phyloP scores from a whole-genome alignment of 2,797 vertebrate genomes.

The Diceros bicornis region DNA sequence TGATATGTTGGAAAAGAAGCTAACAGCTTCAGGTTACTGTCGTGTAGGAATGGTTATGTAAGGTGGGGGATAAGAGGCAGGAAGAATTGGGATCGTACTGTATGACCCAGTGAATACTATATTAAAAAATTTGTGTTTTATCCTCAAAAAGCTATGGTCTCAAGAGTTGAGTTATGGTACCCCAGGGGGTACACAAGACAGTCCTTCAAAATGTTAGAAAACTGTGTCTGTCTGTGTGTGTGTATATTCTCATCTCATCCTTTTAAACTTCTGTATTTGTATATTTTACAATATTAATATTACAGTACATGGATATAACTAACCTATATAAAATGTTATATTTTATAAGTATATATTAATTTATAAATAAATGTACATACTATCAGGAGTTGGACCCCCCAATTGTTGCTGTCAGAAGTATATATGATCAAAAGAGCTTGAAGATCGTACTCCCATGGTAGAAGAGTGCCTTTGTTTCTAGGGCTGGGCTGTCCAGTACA shows the following conservation, averaged over 20 bases:
- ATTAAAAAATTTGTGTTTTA: slow-evolving; percentile 42
- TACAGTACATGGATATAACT: not conserved
- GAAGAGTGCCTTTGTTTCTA: not conserved
- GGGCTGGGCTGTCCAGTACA: not conserved
- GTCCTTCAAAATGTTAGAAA: slow-evolving; percentile 18
- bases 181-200: not conserved
- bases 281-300: not conserved
- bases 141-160: not conserved
- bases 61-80: not conserved
- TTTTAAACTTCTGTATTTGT: not conserved
- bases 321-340: not conserved
- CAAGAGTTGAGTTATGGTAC: not conserved
- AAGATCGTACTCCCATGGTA: not conserved
- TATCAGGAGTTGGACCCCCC: not conserved
- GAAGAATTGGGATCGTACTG: not conserved
- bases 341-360: not conserved
- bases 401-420: not conserved
- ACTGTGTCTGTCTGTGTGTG: not conserved
- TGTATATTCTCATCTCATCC: not conserved
- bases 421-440: not conserved
- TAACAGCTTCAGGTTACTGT: not conserved
- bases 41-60: not conserved
- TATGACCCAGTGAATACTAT: not conserved
- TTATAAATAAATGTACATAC: not conserved
- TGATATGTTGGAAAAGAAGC: not conserved